Base-by-base conservation (phyloP, 2,797 vertebrate genomes). In the Menidia menidia region DNA sequence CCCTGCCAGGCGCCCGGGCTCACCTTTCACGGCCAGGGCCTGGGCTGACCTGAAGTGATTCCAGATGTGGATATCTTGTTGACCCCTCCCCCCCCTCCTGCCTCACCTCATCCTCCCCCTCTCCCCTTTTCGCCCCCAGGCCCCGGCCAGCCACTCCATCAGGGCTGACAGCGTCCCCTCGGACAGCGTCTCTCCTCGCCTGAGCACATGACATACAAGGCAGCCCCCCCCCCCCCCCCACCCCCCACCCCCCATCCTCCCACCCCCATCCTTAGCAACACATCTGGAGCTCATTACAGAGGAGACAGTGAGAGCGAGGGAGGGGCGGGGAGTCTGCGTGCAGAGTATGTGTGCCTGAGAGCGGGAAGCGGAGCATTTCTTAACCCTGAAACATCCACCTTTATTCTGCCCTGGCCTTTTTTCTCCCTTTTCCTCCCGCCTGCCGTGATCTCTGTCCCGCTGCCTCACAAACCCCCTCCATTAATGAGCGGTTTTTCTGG, bases 241-340 rank as follows among this genome's bases (percentile, higher is more conserved):
- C 70, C 77, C 81, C 80, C 64, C 75, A 88, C 61, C 85, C 69
- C 70, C 59, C 77, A 72, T 69, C 68, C 77, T 62, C 59, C 58
- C 85, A 52, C 77, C 87, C 88, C 86, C 86, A 63, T 79, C 85
- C 88, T 88, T 87, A 90, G 87, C 90, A 81, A 71, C 91, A 93
- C 94, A 95, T 94, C 94, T 94, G 94, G 94, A 93, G 87, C 88
- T 91, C 90, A 93, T 94, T 94, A 95, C 80, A 87, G 83, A 90
- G 93, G 93, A 94, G 92, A 94, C 94, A 93, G 92, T 90, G 54
- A 79, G 85, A 89, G 91, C 65, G 84, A 91, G 89, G 83, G 88
- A 82, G 92, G 87, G 89, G 87, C 75, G 73, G 76, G 77, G 87
- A 80, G 92, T 92, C 90, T 92, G 89, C 74, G 39, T 71, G 66